Base-by-base conservation (phyloP, 2,888 invertebrate species). In the Meghimatium bilineatum region DNA sequence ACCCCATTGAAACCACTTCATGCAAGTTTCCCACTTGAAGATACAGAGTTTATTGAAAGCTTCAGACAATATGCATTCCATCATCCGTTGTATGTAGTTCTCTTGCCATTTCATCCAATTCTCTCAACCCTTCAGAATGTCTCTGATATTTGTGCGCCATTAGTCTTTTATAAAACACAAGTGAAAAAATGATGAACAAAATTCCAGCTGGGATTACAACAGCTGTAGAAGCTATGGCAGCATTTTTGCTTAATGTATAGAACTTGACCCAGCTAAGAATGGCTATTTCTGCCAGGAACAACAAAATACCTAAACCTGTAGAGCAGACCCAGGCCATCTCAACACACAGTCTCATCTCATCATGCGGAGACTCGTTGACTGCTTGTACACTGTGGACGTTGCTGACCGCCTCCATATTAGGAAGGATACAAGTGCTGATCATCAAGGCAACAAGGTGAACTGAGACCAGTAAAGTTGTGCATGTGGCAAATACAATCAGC, bases 261-360 rank as follows among this genome's bases (percentile, higher is more conserved):
- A 98, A 98, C 93, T 98, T 98, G 52, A 98, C 97, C 97, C 98
- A 98, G 93, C 97, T 97, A 12, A 98, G 95, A 86, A 98, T 96
- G 1, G 97, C 97, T 84, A 98, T 96, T 94, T 98, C 98, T 83
- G 97, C 96, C 85, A 98, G 95, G 94, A 98, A 98, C 34, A 98
- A 95, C 23, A 95, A 89, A 71, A 98, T 95, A 89, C 98, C 98
- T 91, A 98, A 95, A 71, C 98, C 97, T 3, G 98, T 98, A 80
- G 97, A 97, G 93, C 97, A 98, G 34, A 97, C 96, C 98, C 98
- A 98, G 0, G 98, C 97, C 67, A 97, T 95, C 74, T 90, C 86
- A 20, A 87, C 93, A 60, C 83, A 86, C 29, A 81, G 32, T 29
- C 94, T 93, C 93, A 94, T 93, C 84, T 92, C 93, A 76, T 94